Percentiles rank a stretch among this genome's conserved stretches.
Conservation (phyloP, 2,113 vertebrate genomes). For the Ceyx margarethae region DNA sequence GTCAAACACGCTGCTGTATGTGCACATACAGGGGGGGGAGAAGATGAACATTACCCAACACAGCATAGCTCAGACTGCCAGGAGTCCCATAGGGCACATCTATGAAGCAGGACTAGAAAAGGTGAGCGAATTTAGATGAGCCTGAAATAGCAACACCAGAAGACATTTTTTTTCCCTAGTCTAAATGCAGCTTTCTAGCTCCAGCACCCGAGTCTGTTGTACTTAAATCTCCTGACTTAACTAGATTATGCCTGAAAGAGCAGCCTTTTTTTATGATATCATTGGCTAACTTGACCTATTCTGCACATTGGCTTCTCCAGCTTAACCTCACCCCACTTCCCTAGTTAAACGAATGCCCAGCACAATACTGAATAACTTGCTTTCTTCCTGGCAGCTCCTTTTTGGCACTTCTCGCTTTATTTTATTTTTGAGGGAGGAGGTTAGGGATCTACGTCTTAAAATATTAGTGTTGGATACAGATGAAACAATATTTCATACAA, state of each 20-base stretch:
- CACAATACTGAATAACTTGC: neutral
- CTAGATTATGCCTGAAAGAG: neutral
- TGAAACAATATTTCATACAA: conserved; percentile 30
- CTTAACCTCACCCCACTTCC: neutral
- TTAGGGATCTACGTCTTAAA: neutral
- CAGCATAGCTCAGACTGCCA: neutral
- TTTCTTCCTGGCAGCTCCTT: neutral
- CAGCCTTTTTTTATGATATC: neutral
- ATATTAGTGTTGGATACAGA: conserved; percentile 38
- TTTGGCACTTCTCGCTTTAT: neutral
- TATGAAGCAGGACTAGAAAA: neutral
- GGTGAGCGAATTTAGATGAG: conserved; percentile 6
- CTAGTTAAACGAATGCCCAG: neutral
- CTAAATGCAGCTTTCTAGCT: neutral
- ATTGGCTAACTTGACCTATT: neutral
- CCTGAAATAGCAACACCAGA: neutral
- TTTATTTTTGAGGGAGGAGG: conserved; percentile 22
- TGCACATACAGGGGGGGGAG: neutral
- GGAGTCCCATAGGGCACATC: neutral
- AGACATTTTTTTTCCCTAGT: neutral
- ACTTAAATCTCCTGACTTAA: neutral
- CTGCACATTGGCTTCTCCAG: neutral
- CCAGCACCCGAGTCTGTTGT: neutral
- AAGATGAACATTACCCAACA: neutral
- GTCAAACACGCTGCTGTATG: neutral